These are phyloP conservation scores for Pteronotus mesoamericanus DNA, from an alignment of 2,797 vertebrate genomes.

Conservation along the genomic window DNA sequence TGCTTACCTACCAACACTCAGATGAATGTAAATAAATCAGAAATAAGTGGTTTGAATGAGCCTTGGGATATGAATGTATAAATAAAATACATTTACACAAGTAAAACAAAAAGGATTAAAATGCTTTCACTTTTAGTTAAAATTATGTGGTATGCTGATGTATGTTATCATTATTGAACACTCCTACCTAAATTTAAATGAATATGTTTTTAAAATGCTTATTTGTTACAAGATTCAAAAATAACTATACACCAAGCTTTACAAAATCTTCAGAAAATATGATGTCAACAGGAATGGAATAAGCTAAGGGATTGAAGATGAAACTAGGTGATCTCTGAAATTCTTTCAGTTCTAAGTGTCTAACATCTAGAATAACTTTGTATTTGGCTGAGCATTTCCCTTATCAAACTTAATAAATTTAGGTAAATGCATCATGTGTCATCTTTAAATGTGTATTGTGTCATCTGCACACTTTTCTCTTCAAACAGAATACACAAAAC, in stretches of 20 bases:
- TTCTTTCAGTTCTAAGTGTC: neutral
- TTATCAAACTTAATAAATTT: slow-evolving; percentile 13
- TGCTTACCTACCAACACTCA: neutral
- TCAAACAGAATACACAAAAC: neutral
- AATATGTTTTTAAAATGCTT: neutral
- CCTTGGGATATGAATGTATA: neutral
- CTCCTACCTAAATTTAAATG: slow-evolving; percentile 18
- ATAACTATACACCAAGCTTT: neutral
- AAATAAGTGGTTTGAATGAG: slow-evolving; percentile 28
- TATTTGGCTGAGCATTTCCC: neutral
- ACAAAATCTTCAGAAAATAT: slow-evolving; percentile 16
- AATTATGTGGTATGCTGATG: slow-evolving; percentile 21
- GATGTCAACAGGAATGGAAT: neutral
- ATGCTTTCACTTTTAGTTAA: neutral
- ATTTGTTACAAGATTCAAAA: slow-evolving; percentile 10
- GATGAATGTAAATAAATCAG: neutral
- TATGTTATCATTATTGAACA: neutral
- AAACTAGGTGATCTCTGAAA: neutral
- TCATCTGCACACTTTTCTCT: neutral
- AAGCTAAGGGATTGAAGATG: neutral
- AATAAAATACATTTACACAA: neutral
- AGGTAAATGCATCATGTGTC: neutral
- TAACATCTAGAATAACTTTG: neutral
- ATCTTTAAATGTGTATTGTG: neutral
- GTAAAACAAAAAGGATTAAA: neutral